Evolutionary conservation across 2,113 vertebrate species (phyloP).

Genomic region (Callipepla squamata): DNA sequence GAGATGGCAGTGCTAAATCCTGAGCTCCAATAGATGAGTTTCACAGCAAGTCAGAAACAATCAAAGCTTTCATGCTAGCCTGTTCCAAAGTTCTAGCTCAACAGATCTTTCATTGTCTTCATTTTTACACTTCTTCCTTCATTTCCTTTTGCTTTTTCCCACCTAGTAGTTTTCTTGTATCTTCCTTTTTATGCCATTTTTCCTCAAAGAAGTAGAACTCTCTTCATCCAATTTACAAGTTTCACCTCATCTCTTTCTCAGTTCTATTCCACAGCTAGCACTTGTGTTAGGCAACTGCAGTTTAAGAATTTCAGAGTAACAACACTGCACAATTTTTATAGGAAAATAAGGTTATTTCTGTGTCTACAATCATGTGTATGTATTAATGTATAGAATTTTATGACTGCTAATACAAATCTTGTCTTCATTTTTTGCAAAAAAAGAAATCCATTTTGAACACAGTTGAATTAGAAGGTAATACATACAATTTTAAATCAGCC

Average conservation of each 20-base stretch:
- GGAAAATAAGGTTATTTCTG: neutral
- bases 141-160: neutral
- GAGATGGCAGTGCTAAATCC: neutral
- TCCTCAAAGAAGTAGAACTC: neutral
- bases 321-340: neutral
- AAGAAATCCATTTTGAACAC: neutral
- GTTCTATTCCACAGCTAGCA: neutral
- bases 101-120: neutral
- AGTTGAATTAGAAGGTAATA: neutral
- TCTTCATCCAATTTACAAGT: neutral
- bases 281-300: neutral
- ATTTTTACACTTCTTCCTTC: neutral
- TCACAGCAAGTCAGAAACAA: slow-evolving; percentile 3
- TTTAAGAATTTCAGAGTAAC: neutral
- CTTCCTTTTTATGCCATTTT: neutral
- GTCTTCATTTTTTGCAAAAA: neutral
- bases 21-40: neutral
- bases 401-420: neutral
- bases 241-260: neutral
- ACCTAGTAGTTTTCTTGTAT: neutral
- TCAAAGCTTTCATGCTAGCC: neutral
- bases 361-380: neutral
- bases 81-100: neutral
- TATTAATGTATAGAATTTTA: neutral
- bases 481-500: neutral